Base-by-base conservation (phyloP, 2,113 vertebrate species). In the Leucopsar rothschildi region DNA sequence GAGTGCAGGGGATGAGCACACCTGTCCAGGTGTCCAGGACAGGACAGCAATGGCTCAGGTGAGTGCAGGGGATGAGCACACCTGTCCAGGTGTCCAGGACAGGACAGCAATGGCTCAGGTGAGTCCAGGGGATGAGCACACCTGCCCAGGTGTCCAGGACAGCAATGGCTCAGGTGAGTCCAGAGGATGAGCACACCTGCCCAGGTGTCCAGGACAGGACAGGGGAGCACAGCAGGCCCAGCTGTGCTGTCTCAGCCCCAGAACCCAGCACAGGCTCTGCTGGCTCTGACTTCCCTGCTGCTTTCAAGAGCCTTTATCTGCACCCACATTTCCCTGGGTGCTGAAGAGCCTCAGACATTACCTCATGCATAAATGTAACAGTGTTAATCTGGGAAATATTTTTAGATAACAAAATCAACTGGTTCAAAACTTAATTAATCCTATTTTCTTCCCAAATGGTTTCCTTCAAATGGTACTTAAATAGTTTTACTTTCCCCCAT, bases 361-460 rank as follows among this genome's bases (percentile, higher is more conserved):
- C 87, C 55, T 92, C 81, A 86, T 82, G 59, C 66, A 6, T 42
- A 55, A 93, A 80, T 33, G 59, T 42, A 72, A 44, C 29, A 66
- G 20, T 57, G 70, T 52, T 88, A 53, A 94, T 92, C 40, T 63
- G 50, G 40, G 40, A 92, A 96, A 92, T 94, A 93, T 89, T 95
- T 96, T 91, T 82, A 92, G 82, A 77, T 92, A 93, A 95, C 80
- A 88, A 70, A 95, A 95, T 86, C 77, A 94, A 94, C 65, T 2
- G 10, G 39, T 88, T 90, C 85, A 92, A 91, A 96, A 90, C 85
- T 73, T 91, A 95, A 93, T 91, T 93, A 93, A 97, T 92, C 93
- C 64, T 31, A 57, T 81, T 93, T 95, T 77, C 56, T 92, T 94
- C 72, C 73, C 82, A 92, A 96, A 60, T 93, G 57, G 73, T 88